Base-by-base conservation (phyloP, 2,113 vertebrate genomes). In the Sorex fumeus region DNA sequence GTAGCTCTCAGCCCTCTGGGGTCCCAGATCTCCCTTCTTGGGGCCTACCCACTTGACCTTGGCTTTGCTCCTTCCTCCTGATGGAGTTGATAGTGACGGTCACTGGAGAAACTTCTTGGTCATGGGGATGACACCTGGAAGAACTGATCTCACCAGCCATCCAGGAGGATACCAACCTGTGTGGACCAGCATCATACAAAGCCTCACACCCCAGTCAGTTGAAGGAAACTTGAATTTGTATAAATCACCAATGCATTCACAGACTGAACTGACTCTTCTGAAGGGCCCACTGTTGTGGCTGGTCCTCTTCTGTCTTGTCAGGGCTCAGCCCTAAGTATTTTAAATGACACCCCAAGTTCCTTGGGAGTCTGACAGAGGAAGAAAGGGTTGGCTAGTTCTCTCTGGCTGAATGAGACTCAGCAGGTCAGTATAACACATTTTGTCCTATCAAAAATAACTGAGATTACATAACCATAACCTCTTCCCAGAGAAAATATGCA, bases 401-500 rank as follows among this genome's bases (percentile, higher is more conserved):
- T 95, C 93, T 60, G 88, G 69, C 76, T 90, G 93, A 97, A 90
- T 75, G 78, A 95, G 71, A 92, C 60, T 81, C 72, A 87, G 91
- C 86, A 94, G 95, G 85, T 90, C 25, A 90, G 36, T 95, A 88
- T 95, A 96, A 96, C 67, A 71, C 80, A 88, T 91, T 96, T 96
- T 64, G 85, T 77, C 84, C 84, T 94, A 96, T 97, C 96, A 96
- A 95, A 98, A 97, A 95, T 96, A 97, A 96, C 96, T 15, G 71
- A 93, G 88, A 95, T 95, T 96, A 88, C 90, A 94, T 91, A 95
- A 97, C 83, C 66, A 80, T 93, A 97, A 97, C 95, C 89, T 97
- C 96, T 96, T 96, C 85, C 90, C 93, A 91, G 97, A 94, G 98
- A 92, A 97, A 97, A 97, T 50, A 87, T 12, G 94, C 94, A 96